Conservation (phyloP, 2,797 vertebrate species). For the Buphagus erythrorhynchus region DNA sequence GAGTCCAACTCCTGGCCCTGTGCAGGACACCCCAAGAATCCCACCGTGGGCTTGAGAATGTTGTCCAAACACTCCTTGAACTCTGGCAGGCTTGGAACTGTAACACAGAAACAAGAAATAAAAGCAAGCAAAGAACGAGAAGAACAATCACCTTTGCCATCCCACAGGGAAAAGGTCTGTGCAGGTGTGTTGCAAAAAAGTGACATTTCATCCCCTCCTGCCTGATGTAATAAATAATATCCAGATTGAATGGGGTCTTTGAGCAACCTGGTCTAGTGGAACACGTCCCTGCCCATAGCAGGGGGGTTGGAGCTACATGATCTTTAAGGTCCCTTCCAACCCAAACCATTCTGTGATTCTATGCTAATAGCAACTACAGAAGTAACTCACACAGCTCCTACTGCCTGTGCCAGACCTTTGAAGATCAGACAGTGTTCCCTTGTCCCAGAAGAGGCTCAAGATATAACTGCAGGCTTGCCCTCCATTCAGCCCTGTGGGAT, state of each 20-base stretch:
- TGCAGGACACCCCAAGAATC: neutral
- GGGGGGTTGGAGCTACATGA: neutral
- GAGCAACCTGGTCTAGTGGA: neutral
- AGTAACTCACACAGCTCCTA: neutral
- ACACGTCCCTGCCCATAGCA: neutral
- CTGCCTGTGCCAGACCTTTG: neutral
- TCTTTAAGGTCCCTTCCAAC: neutral
- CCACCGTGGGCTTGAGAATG: neutral
- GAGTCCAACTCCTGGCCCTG: neutral
- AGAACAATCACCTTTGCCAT: neutral
- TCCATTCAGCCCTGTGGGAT: neutral
- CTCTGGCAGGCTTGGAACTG: neutral
- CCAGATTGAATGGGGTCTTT: neutral
- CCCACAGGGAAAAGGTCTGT: accelerated
- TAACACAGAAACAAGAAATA: neutral
- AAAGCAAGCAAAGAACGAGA: neutral
- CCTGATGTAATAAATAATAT: neutral
- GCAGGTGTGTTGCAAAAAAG: neutral
- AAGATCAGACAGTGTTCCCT: neutral
- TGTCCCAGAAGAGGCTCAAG: neutral
- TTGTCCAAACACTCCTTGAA: neutral
- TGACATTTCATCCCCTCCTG: neutral
- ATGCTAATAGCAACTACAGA: neutral
- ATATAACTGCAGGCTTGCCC: neutral
- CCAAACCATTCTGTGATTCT: neutral